Base-by-base conservation (phyloP, 2,888 invertebrate species). In the Chrysolina haemoptera region DNA sequence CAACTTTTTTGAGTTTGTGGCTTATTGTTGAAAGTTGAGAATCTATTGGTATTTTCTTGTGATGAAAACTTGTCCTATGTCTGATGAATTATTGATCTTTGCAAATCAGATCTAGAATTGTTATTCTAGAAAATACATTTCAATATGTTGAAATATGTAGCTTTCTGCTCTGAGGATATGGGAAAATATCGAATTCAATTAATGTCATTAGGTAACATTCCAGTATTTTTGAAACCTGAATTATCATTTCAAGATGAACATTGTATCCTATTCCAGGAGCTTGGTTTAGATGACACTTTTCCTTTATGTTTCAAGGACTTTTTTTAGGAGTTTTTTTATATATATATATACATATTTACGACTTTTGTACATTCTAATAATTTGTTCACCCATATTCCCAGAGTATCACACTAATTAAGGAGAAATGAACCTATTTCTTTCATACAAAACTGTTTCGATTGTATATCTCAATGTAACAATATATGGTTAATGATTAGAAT, bases 391-490 rank as follows among this genome's bases (percentile, higher is more conserved):
- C 59, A 59, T 35, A 59, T 59, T 59, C n/a, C n/a, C 59, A 27
- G 59, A 9, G 22, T 9, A 12, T 4, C 35, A 35, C 27, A 20
- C 8, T 14, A 59, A 27, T 59, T 35, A 27, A 59, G 59, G 35
- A 35, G 59, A 59, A 16, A 59, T 59, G 27, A 59, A 35, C 59
- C 22, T 53, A 18, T 3, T 59, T 27, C 59, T 59, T 59, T 59
- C 59, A 59, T 59, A 59, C 59, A 59, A 59, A 59, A 27, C 69
- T 73, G 73, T 73, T 73, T 73, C 46, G 64, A 69, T 59, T 73
- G 74, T 76, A 74, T 76, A 74, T 76, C 76, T 76, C 74, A 76
- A 73, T 73, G 76, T 76, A 76, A 70, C 74, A 74, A 76, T 76
- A 76, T 70, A 76, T 76, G 74, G 76, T 76, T 76, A 76, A 73